Evolutionary conservation across 1,140 invertebrate species (phyloP).

Genomic region (Ridgeia piscesae): DNA sequence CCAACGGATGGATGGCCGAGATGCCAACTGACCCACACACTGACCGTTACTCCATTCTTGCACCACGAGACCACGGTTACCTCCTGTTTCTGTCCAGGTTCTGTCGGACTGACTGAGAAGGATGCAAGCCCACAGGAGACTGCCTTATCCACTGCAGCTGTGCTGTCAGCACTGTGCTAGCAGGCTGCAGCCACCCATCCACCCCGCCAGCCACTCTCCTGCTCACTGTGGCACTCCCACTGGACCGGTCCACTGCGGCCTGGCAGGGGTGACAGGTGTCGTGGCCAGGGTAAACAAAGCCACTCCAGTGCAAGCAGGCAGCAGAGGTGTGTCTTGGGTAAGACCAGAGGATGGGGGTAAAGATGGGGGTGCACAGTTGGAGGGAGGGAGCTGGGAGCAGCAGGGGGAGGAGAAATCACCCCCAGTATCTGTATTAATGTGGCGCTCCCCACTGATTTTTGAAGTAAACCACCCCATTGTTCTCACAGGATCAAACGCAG

Average conservation of each 20-base stretch:
- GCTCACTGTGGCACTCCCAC: neutral
- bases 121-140: neutral
- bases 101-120: neutral
- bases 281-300: neutral
- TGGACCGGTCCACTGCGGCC: neutral
- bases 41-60: neutral
- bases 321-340: neutral
- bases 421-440: neutral
- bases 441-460: neutral
- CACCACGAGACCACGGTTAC: neutral
- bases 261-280: neutral
- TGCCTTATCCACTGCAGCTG: neutral
- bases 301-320: neutral
- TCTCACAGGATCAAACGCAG: neutral
- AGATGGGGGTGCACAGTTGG: neutral
- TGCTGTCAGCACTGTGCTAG: neutral
- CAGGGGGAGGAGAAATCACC: neutral
- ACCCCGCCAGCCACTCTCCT: neutral
- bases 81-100: neutral
- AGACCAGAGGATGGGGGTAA: neutral
- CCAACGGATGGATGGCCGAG: neutral
- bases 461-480: neutral
- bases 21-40: neutral
- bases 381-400: neutral
- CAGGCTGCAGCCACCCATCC: neutral